phyloP scores from a whole-genome alignment of 2,113 vertebrate species.

The Ahaetulla prasina region DNA sequence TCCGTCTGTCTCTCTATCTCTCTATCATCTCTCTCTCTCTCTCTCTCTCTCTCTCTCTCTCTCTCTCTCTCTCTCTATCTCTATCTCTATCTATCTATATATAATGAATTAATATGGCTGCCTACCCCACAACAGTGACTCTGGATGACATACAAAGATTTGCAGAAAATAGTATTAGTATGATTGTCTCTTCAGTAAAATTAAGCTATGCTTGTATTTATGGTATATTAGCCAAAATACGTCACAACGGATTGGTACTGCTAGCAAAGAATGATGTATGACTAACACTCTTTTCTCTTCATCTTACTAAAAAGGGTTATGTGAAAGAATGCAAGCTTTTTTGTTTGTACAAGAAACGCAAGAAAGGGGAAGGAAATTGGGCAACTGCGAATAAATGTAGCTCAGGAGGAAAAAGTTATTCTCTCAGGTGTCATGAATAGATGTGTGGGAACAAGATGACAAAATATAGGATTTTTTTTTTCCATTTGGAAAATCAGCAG shows the following conservation, averaged over 20 bases:
- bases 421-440: not conserved
- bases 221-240: not conserved
- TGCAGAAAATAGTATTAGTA: not conserved
- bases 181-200: not conserved
- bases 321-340: not conserved
- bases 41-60: too few relatives aligned
- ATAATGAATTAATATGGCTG: not conserved
- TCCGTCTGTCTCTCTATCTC: too few relatives aligned
- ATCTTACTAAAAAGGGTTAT: not conserved
- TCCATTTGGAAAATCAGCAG: not conserved
- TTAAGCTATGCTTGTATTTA: not conserved
- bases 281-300: not conserved
- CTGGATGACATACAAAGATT: not conserved
- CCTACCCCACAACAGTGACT: not conserved
- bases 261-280: not conserved
- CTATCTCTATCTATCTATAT: too few relatives aligned
- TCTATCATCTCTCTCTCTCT: too few relatives aligned
- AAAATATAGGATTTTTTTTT: not conserved
- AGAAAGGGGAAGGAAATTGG: not conserved
- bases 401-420: not conserved
- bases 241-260: not conserved
- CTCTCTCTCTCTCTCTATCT: too few relatives aligned
- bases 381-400: not conserved
- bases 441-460: not conserved
- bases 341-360: not conserved